A percentile compares a stretch with the other conserved stretches of the same genome.
phyloP scores from a whole-genome alignment of 2,797 vertebrate species.

The Anguilla megastoma region DNA sequence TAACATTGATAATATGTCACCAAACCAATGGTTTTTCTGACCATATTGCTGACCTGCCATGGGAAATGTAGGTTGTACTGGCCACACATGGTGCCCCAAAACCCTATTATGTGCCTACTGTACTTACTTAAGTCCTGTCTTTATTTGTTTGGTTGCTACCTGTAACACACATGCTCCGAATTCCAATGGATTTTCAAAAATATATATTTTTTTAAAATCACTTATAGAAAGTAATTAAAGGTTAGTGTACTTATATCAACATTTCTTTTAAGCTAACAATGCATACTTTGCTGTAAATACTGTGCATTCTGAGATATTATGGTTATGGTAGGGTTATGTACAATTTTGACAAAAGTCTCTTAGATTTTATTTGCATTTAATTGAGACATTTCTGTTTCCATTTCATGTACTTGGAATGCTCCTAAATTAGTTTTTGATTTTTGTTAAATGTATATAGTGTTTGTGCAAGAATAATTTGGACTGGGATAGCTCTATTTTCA shows the following conservation, averaged over 20 bases:
- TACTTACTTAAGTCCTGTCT: too few species aligned
- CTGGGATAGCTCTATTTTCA: background rate
- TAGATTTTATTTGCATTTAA: background rate
- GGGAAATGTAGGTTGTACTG: too few species aligned
- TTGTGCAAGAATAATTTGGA: background rate
- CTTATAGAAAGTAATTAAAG: background rate
- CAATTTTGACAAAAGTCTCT: background rate
- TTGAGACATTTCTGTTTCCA: background rate
- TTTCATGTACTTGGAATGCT: background rate
- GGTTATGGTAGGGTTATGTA: background rate
- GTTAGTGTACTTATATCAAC: background rate
- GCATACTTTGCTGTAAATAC: background rate
- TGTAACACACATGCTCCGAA: background rate
- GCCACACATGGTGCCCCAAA: too few species aligned
- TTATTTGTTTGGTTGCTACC: too few species aligned
- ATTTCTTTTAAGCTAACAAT: background rate
- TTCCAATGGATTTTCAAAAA: background rate
- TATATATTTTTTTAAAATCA: too few species aligned
- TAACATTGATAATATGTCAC: too few species aligned
- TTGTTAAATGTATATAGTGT: background rate
- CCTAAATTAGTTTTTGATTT: background rate
- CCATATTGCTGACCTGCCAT: too few species aligned
- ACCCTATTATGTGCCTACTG: too few species aligned
- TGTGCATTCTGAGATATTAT: background rate
- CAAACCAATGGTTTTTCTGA: too few species aligned